Base-by-base conservation (phyloP, 2,888 invertebrate species). In the Phyto melanocephala region DNA sequence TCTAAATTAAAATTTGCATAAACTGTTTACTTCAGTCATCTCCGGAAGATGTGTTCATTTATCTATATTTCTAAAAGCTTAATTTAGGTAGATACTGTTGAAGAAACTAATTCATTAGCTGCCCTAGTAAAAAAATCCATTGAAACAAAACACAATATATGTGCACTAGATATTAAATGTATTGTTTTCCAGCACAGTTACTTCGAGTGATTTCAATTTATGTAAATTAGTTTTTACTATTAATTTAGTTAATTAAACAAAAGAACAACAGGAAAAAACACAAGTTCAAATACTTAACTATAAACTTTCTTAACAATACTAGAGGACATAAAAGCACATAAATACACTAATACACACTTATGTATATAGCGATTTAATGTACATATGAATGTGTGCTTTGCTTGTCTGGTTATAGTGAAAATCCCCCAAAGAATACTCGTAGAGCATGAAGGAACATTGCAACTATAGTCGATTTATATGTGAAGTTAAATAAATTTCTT, bases 231-330 rank as follows among this genome's bases (percentile, higher is more conserved):
- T 63, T 81, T 78, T 75, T 58, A 58, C 63, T 52, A 63, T 68
- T 78, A 81, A 78, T 75, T 74, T 60, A 70, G 68, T 82, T 82
- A 79, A 82, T 82, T 75, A 75, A 75, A 75, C 60, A 79, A 75
- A 75, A 65, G 42, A 33, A 72, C 37, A 65, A 58, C 33, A 50
- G 40, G 13, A 60, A 42, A 28, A 40, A 63, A 17, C 52, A 52
- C 37, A 76, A 47, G 37, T 63, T 54, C 2, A 74, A 45, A 35
- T 6, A 7, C 33, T 24, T 4, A n/a, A n/a, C 8, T 4, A 42
- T 22, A 70, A 5, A 45, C 17, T 0, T 20, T 4, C 15, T 45
- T 45, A 47, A 71, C 10, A 47, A 35, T 15, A 5, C 28, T 2
- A 2, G 24, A 60, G 45, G 7, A 37, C n/a, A 24, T 37, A 4